Conservation (phyloP, 30 jellyfish, hydroid and myxozoan species). For the Hydractinia symbiolongicarpus region DNA sequence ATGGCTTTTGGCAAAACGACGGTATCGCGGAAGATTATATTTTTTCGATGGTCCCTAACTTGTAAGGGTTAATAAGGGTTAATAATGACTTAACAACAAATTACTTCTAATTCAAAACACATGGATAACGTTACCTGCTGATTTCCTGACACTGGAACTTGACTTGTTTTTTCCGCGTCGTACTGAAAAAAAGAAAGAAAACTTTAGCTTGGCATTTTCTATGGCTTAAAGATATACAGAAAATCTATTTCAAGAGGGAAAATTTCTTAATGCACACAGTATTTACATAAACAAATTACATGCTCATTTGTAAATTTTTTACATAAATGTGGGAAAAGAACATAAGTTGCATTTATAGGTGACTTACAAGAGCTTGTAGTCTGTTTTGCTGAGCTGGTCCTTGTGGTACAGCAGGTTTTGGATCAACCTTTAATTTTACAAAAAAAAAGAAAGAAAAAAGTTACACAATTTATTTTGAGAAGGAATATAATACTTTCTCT, state of each 20-base stretch:
- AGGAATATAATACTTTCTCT: not conserved
- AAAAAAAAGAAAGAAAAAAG: not conserved
- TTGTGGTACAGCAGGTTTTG: slow-evolving; percentile 46
- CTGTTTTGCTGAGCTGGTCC: slow-evolving; percentile 36
- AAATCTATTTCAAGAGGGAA: too few species aligned
- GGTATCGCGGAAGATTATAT: too few species aligned
- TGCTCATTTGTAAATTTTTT: not conserved
- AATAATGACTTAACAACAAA: too few species aligned
- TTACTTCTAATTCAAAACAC: too few species aligned
- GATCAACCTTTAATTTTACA: slow-evolving; percentile 23
- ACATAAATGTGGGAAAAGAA: too few species aligned
- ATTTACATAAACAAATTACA: not conserved
- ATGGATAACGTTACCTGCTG: not conserved
- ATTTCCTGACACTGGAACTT: not conserved
- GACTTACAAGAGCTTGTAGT: slow-evolving; percentile 3
- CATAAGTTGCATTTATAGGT: not conserved
- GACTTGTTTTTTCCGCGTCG: slow-evolving; percentile 36
- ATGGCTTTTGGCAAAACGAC: too few species aligned
- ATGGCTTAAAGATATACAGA: not conserved
- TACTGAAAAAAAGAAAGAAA: slow-evolving; percentile 14
- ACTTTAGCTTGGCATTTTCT: not conserved
- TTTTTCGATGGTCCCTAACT: too few species aligned
- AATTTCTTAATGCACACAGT: too few species aligned
- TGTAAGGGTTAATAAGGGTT: too few species aligned
- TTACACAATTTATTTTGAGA: not conserved